phyloP scores from a whole-genome alignment of 2,797 vertebrate genomes.

The Ceryle rudis region DNA sequence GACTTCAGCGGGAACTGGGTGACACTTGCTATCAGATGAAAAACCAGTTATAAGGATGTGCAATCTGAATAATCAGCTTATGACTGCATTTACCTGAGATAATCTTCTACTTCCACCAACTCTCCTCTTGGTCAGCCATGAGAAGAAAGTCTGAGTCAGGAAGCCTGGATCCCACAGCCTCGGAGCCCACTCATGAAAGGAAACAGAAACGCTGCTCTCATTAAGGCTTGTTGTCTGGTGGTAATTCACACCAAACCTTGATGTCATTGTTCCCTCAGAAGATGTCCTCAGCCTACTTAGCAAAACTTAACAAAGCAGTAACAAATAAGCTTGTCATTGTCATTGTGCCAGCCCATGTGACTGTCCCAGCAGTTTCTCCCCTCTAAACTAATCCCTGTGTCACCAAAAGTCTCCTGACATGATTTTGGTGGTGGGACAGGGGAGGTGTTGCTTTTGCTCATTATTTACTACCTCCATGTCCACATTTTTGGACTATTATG shows the following conservation, averaged over 20 bases:
- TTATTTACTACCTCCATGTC: neutral
- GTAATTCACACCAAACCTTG: neutral
- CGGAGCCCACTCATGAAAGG: neutral
- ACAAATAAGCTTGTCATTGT: neutral
- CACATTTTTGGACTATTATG: neutral
- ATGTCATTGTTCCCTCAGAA: neutral
- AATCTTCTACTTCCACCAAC: neutral
- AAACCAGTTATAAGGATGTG: neutral
- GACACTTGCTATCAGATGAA: neutral
- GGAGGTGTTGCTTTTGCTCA: neutral
- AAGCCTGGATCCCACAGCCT: neutral
- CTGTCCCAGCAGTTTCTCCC: neutral
- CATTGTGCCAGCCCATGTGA: accelerated
- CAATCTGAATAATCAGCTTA: neutral
- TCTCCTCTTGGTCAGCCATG: neutral
- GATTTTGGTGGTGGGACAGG: neutral
- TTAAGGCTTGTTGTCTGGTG: neutral
- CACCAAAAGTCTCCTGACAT: neutral
- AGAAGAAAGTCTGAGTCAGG: neutral
- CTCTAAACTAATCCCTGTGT: neutral
- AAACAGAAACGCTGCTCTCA: neutral
- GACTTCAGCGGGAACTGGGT: neutral
- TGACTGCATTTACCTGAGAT: neutral
- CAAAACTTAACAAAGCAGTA: neutral
- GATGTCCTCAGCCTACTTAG: neutral